Percentiles rank a stretch among this genome's conserved stretches.
Conservation (phyloP, 53 echinoderm and acorn worm species). For the Antedon mediterranea region DNA sequence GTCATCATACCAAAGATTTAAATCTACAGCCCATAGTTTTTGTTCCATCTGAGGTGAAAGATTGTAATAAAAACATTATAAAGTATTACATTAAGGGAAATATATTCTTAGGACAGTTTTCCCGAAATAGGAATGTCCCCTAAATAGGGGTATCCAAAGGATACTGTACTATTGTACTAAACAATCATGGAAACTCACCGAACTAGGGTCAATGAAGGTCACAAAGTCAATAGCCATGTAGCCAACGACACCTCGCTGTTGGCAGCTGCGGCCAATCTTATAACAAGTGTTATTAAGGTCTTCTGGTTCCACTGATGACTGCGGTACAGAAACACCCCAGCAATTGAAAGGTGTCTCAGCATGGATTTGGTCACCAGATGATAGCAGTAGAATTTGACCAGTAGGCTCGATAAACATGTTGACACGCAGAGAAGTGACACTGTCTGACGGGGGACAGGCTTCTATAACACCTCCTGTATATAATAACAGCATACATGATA, state of each 20-base stretch:
- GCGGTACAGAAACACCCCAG: constrained; percentile 89
- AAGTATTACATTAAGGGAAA: too few species aligned
- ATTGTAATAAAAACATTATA: too few species aligned
- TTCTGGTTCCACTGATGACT: constrained; percentile 73
- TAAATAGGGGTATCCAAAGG: too few species aligned
- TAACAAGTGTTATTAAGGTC: constrained; percentile 52
- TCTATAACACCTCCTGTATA: constrained; percentile 74
- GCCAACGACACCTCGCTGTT: constrained; percentile 65
- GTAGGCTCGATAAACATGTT: constrained; percentile 77
- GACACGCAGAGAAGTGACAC: constrained; percentile 69
- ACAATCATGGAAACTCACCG: too few species aligned
- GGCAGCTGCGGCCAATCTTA: constrained; percentile 61
- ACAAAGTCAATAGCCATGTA: constrained; percentile 96
- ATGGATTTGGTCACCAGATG: constrained; percentile 89
- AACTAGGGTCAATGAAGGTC: constrained; percentile 74
- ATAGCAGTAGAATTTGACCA: constrained; percentile 38
- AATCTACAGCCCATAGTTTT: constrained; percentile 83
- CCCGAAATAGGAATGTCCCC: too few species aligned
- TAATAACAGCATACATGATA: background rate
- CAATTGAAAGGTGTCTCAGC: constrained; percentile 68
- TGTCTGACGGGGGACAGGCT: constrained; percentile 91
- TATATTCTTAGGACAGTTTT: too few species aligned
- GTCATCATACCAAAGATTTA: constrained; percentile 92
- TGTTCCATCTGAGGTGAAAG: constrained; percentile 51
- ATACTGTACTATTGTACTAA: too few species aligned